phyloP scores from a whole-genome alignment of 2,113 vertebrate genomes.

The Pica pica region DNA sequence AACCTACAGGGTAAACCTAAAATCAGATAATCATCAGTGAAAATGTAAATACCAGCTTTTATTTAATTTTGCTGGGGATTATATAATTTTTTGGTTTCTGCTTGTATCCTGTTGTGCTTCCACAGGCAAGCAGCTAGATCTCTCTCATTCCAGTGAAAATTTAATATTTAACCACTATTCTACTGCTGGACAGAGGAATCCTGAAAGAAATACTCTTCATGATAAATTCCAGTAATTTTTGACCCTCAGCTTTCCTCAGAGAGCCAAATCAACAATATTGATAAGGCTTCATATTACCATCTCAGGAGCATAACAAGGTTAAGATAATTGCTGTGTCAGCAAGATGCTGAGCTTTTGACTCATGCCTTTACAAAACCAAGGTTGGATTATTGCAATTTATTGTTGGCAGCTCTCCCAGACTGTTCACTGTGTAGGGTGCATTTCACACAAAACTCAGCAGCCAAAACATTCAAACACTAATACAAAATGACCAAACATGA shows the following conservation, averaged over 20 bases:
- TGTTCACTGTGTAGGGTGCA: conserved; percentile 33
- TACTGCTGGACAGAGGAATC: neutral
- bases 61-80: conserved; percentile 21
- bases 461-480: conserved; percentile 30
- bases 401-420: conserved; percentile 72
- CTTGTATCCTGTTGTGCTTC: neutral
- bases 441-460: conserved; percentile 51
- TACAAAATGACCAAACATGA: conserved; percentile 9
- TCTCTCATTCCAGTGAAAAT: conserved; percentile 36
- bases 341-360: conserved; percentile 70
- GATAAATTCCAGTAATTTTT: conserved; percentile 71
- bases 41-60: conserved; percentile 27
- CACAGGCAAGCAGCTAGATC: neutral
- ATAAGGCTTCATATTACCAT: conserved; percentile 71
- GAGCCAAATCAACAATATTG: conserved; percentile 62
- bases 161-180: conserved; percentile 57
- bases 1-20: neutral
- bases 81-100: conserved; percentile 7
- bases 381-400: conserved; percentile 72
- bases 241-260: conserved; percentile 66
- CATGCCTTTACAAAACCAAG: conserved; percentile 71
- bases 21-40: neutral
- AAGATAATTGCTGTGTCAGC: conserved; percentile 74
- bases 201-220: conserved; percentile 54
- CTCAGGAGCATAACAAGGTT: conserved; percentile 72